Base-by-base conservation (phyloP, 2,113 vertebrate species). In the Mixornis gularis region DNA sequence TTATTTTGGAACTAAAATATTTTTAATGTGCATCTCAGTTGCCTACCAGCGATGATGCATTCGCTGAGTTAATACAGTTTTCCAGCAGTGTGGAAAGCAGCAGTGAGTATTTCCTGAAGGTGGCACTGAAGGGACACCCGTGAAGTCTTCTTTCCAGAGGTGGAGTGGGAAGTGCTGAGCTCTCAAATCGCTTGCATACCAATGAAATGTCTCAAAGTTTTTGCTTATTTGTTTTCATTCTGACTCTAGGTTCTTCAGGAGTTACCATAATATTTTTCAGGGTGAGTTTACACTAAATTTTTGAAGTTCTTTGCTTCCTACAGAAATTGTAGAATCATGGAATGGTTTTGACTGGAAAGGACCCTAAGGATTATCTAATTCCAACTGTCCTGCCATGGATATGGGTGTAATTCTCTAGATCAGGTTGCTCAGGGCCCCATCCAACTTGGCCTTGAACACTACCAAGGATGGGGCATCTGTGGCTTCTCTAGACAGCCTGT, bases 111-210 rank as follows among this genome's bases (percentile, higher is more conserved):
- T 86, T 87, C 97, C 98, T 95, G 95, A 95, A 96, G 97, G 94
- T 97, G 97, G 97, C 97, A 96, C 95, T 95, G 95, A 80, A 94
- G 93, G 79, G 94, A 95, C 92, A 90, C 43, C 38, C 46, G 8
- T 32, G 7, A 83, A 71, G 17, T 43, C 29, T 72, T 38, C 26
- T 65, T 89, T 89, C 59, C 58, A 48, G 27, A 74, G 64, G 36
- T 14, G 11, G 71, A 58, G 6, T 0, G 0, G 32, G 77, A 95
- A 66, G 48, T 82, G 84, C 93, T 95, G 91, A 94, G 63, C 86
- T 40, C 78, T 93, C 81, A 32, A 27, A 89, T 95, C 83, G 40
- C 51, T 83, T 85, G 65, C 94, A 92, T 95, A 73, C 83, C 94
- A 44, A 30, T 85, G 55, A 79, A 92, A 29, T 46, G 27, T 79